Base-by-base conservation (phyloP, 2,888 invertebrate species). In the Actias luna region DNA sequence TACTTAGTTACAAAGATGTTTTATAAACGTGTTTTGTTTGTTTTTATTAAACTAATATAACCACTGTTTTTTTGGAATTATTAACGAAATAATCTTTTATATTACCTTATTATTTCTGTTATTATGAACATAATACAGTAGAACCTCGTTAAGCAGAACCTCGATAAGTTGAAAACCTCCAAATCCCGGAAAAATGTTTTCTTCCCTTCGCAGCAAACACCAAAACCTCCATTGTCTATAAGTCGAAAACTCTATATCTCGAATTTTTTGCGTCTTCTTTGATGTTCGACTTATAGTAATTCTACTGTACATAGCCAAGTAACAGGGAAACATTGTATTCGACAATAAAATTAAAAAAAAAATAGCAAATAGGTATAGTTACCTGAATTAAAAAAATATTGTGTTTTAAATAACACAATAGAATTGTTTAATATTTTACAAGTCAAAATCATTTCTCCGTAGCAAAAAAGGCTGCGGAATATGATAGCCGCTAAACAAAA, bases 401-500 rank as follows among this genome's bases (percentile, higher is more conserved):
- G 27, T 50, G 50, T 59, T 22, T 63, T 59, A 50, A 63, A 59
- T 22, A 12, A 25, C 68, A 68, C 68, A 69, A 29, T 29, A 55
- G 5, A 55, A 52, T 27, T 25, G 27, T 25, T 4, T 29, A 16
- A 8, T 52, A 59, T 63, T 63, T 63, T 63, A 67, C 67, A 18
- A 58, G 64, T 61, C 70, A 69, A 71, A 76, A 70, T 68, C 67
- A 61, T 65, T 69, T 61, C 52, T 58, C 66, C 69, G 67, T 67
- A 64, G 70, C 64, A 72, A 75, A 75, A 69, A 72, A 76, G 69
- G 71, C 68, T 66, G 66, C 67, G 50, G 71, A 72, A 73, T 67
- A 72, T 70, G 67, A 70, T 66, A 60, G 64, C 66, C 42, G 68
- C 67, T 67, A 72, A 71, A 73, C 77, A 79, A 76, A 80, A 78